phyloP scores from a whole-genome alignment of 2,113 vertebrate genomes.

The Cercocebus atys region DNA sequence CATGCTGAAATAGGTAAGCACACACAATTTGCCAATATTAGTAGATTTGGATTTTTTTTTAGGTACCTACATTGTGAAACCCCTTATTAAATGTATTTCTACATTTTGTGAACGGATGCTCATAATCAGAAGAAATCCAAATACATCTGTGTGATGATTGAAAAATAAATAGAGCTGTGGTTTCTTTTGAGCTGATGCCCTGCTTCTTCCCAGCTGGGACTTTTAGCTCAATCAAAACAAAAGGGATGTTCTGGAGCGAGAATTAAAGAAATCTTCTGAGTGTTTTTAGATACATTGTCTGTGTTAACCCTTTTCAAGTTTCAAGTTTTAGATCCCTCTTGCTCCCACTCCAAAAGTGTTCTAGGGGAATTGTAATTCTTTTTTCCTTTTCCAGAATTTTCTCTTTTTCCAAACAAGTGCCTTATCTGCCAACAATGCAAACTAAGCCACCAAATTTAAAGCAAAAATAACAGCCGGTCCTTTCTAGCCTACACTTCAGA shows the following conservation, averaged over 20 bases:
- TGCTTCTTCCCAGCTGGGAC: constrained; percentile 44
- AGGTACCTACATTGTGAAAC: not conserved
- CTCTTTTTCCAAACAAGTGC: constrained; percentile 8
- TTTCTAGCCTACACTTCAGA: constrained; percentile 51
- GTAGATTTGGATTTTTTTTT: constrained; percentile 17
- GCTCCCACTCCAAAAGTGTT: not conserved
- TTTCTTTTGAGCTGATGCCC: constrained; percentile 52
- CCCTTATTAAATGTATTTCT: constrained; percentile 53
- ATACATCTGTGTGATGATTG: constrained; percentile 41
- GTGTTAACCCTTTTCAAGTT: constrained; percentile 41
- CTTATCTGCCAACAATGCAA: constrained; percentile 49
- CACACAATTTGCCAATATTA: constrained; percentile 28
- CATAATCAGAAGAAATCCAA: constrained; percentile 57
- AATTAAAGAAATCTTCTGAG: constrained; percentile 36
- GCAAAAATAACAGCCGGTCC: constrained; percentile 53
- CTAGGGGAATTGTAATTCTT: constrained; percentile 16
- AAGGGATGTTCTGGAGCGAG: constrained; percentile 26
- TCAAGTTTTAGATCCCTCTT: not conserved
- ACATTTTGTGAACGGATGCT: not conserved
- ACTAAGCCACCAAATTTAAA: constrained; percentile 41
- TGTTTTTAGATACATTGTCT: constrained; percentile 25
- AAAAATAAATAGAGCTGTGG: constrained; percentile 59
- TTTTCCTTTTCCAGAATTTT: constrained; percentile 14
- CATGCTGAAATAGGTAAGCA: not conserved
- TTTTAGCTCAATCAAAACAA: constrained; percentile 68